These are phyloP conservation scores for Leucopternis melanops DNA, from an alignment of 2,113 vertebrate species.

Conservation along the genomic window DNA sequence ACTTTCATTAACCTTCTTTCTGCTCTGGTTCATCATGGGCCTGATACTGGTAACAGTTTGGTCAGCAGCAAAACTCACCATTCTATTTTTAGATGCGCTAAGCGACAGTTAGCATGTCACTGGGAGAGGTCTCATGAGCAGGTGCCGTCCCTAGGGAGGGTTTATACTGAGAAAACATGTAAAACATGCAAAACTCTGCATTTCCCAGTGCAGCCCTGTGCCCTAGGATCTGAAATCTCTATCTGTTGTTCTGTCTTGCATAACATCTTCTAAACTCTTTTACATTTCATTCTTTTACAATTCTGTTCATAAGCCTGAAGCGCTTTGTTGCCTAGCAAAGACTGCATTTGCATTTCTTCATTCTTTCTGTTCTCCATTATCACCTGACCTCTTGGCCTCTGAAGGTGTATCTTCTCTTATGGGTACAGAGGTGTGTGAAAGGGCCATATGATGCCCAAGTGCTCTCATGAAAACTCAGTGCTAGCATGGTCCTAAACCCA, in stretches of 20 bases:
- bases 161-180: background rate
- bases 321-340: background rate
- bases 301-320: background rate
- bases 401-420: no score
- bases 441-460: background rate
- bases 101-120: fast-evolving
- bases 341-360: background rate
- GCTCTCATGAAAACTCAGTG: no score
- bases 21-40: background rate
- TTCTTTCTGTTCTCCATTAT: background rate
- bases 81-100: background rate
- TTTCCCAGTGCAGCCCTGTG: background rate
- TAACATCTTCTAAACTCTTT: background rate
- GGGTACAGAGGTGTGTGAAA: background rate
- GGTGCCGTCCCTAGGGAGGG: background rate
- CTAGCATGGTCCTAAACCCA: background rate
- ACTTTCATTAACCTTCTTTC: background rate
- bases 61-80: background rate
- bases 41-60: background rate
- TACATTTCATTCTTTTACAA: background rate
- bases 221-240: background rate
- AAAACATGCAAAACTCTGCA: background rate
- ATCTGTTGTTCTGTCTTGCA: background rate
- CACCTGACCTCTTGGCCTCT: background rate
- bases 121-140: background rate